Evolutionary conservation across 2,113 vertebrate species (phyloP).

Genomic region (Pelecanoides urinatrix): DNA sequence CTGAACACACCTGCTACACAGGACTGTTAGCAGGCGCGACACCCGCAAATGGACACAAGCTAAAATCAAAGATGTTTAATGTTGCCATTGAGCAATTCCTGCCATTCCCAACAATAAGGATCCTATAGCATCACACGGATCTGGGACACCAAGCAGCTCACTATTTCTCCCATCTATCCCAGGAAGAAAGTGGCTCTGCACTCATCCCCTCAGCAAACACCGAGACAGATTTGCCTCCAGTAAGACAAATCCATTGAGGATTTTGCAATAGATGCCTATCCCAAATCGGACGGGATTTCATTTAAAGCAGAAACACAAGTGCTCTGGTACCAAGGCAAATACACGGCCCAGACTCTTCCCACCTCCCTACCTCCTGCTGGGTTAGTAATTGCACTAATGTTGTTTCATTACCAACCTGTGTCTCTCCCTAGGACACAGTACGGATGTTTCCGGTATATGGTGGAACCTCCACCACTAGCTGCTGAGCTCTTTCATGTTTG

Average conservation of each 20-base stretch:
- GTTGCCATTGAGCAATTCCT: background rate
- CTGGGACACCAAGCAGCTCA: background rate
- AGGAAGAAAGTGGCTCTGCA: background rate
- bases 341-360: background rate
- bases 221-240: background rate
- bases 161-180: background rate
- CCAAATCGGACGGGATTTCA: background rate
- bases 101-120: background rate
- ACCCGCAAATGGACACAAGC: background rate
- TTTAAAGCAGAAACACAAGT: background rate
- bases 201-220: background rate
- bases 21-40: background rate
- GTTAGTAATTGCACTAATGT: background rate
- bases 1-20: background rate
- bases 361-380: background rate
- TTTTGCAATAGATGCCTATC: background rate
- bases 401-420: background rate
- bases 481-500: background rate
- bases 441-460: background rate
- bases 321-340: background rate
- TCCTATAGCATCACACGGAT: background rate
- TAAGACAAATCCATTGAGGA: background rate
- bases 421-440: background rate
- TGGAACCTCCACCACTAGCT: background rate
- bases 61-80: background rate